Percentiles rank a stretch among this genome's conserved stretches.
These are phyloP conservation scores for Callinectes sapidus DNA, from an alignment of 2,888 invertebrate genomes.

Conservation along the genomic window DNA sequence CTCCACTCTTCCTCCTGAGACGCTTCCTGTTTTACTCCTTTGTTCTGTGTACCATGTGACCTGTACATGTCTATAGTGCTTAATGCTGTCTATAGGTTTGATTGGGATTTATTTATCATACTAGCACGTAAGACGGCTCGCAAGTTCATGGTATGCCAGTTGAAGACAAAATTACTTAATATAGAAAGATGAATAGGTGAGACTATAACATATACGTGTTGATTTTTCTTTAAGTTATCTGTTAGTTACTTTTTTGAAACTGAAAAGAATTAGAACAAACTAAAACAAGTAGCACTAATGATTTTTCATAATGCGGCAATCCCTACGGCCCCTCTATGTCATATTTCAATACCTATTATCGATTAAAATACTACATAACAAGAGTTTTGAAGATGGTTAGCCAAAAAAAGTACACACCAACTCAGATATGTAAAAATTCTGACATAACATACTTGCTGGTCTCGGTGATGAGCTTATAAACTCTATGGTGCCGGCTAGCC, in stretches of 20 bases:
- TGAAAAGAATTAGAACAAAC: too few species aligned
- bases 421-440: too few species aligned
- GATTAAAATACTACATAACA: neutral
- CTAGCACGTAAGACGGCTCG: too few species aligned
- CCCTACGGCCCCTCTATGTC: neutral
- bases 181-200: neutral
- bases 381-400: too few species aligned
- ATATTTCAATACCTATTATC: neutral
- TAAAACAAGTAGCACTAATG: neutral
- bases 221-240: neutral
- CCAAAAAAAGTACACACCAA: too few species aligned
- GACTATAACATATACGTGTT: neutral
- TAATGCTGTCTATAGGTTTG: neutral
- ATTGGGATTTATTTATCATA: too few species aligned
- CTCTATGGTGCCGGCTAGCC: too few species aligned
- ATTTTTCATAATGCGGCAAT: neutral
- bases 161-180: neutral
- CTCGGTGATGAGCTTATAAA: too few species aligned
- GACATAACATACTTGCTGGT: too few species aligned
- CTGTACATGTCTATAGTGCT: neutral
- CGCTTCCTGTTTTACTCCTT: neutral
- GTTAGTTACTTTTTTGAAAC: neutral
- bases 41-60: neutral
- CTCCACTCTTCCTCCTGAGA: neutral
- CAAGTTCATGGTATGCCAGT: neutral